Percentiles rank a stretch among this genome's conserved stretches.
Evolutionary conservation across 2,113 vertebrate genomes (phyloP).

Genomic region (Hystrix brachyura): DNA sequence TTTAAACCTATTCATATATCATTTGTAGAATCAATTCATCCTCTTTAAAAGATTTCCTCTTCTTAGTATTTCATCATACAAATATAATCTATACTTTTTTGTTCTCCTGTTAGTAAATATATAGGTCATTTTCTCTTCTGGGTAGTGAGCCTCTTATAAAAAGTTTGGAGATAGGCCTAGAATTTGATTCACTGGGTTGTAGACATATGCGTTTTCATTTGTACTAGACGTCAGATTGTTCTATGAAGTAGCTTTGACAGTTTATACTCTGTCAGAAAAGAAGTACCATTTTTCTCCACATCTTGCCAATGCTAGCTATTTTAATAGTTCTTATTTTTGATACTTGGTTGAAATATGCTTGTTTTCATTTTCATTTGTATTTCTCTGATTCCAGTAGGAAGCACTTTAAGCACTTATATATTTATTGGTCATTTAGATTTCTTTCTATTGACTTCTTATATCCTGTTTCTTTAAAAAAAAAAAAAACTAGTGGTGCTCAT

Average conservation of each 20-base stretch:
- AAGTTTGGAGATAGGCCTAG: conserved; percentile 53
- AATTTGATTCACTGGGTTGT: not conserved
- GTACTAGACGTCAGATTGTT: conserved; percentile 52
- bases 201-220: conserved; percentile 10
- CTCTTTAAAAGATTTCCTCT: not conserved
- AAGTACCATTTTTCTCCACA: conserved; percentile 40
- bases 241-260: not conserved
- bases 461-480: not conserved
- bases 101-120: not conserved
- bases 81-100: conserved; percentile 27
- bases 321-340: conserved; percentile 63
- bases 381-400: not conserved
- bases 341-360: conserved; percentile 31
- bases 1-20: conserved; percentile 3
- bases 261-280: conserved; percentile 49
- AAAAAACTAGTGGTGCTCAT: not conserved
- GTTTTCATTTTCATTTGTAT: conserved; percentile 53
- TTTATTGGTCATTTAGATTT: conserved; percentile 24
- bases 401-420: conserved; percentile 23
- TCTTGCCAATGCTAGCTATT: not conserved
- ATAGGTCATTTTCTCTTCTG: conserved; percentile 4
- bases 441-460: conserved; percentile 13
- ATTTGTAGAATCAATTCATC: not conserved
- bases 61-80: not conserved
- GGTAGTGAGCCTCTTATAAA: not conserved